Evolutionary conservation across 2,888 invertebrate genomes (phyloP), one percentile per base, ranked within the genome.

Genomic region (Gisinianus flammeolus): DNA sequence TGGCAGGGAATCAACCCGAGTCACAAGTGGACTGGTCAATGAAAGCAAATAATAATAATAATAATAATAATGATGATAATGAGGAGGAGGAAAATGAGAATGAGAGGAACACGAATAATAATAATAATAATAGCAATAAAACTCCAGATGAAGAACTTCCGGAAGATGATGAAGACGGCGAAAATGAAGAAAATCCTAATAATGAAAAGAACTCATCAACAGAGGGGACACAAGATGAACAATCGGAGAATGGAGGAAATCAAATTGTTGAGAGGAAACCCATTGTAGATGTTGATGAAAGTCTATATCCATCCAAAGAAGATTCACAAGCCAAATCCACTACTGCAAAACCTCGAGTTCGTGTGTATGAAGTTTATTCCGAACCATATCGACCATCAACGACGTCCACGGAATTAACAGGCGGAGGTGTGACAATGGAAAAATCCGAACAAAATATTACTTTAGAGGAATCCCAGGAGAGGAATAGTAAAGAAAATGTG

Each of bases 281-380:
- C 0, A 66, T 64, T 16, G n/a, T 26, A 22, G 58, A 76, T 8
- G n/a, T 64, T 1, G 64, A 74, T 33, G 64, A 74, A 2, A 62
- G 28, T 31, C 19, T 58, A 22, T 58, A 58, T 24, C 26, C 72
- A 30, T 67, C 58, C 30, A 72, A 72, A 62, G 35, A 33, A 28
- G 44, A 44, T 8, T 19, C 28, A n/a, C 22, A 30, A 1, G n/a
- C 22, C 16, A 54, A 30, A 24, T 66, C 67, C 28, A 12, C 22
- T 8, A 12, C 31, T 0, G 16, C 28, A 16, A 44, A 22, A 26
- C 68, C 69, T 24, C 5, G 73, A 44, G 73, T 77, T 16, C 31
- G 64, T 67, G 69, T 80, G n/a, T 75, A 79, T 35, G 44, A 79
- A 81, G 78, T 81, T 5, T 81, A 77, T 30, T 67, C 81, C 0